Base-by-base conservation (phyloP, 2,888 invertebrate species). In the Caenorhabditis zanzibari region DNA sequence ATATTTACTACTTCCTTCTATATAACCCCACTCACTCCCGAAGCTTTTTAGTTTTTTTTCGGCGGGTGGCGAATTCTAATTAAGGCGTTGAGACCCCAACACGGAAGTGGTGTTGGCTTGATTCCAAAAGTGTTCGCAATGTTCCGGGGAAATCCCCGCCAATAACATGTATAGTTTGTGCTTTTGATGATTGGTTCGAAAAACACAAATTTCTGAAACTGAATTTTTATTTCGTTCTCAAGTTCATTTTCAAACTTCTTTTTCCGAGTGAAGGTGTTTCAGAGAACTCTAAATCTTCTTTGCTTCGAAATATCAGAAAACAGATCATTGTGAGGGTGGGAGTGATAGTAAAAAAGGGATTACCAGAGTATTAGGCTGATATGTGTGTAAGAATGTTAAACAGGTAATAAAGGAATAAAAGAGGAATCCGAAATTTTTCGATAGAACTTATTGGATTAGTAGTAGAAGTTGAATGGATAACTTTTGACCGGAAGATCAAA, bases 51-150 rank as follows among this genome's bases (percentile, higher is more conserved):
- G 32, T 14, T 7, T 38, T 38, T 38, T 38, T 38, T 38, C 38
- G 38, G 38, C 38, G 38, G 12, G 10, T 10, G 2, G 12, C 49
- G 22, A 49, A 52, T 52, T 66, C 66, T 66, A 66, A 66, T 66
- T 66, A 66, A 47, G 35, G 52, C 49, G 47, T 44, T 14, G 64
- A 47, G 41, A 63, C n/a, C 38, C n/a, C 38, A 52, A 66, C 66
- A 66, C 49, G 66, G 66, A 66, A 66, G 66, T 66, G 52, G 66
- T 32, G 9, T 35, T 44, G 44, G 26, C 12, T 12, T 66, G 52
- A 66, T 52, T 66, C 66, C 19, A 32, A 35, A 32, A 49, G 66
- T 52, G 66, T 52, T 66, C 66, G 22, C 12, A 52, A 66, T 52
- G 49, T 52, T 52, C 49, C 66, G 66, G 26, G 26, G 54, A 49